These are phyloP conservation scores for Neogale vison DNA, from an alignment of 2,113 vertebrate species.

Conservation along the genomic window DNA sequence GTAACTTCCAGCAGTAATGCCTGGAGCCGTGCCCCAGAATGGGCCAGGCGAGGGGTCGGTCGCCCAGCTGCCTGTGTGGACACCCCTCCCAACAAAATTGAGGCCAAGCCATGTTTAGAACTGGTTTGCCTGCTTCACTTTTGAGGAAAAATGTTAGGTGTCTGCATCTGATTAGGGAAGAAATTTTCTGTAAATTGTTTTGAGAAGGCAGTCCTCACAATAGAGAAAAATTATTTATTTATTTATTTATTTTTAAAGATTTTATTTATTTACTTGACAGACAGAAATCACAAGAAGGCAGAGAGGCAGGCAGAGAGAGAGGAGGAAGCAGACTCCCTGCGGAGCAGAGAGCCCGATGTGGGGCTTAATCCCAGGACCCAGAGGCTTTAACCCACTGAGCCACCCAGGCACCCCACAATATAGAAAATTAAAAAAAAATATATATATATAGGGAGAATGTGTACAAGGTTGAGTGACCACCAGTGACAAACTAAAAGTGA, in stretches of 20 bases:
- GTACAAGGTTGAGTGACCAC: background rate
- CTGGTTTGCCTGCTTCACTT: background rate
- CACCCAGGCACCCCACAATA: background rate
- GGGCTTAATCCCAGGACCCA: too few species aligned
- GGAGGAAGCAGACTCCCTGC: too few species aligned
- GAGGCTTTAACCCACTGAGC: too few species aligned
- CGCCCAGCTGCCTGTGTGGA: background rate
- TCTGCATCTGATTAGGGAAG: background rate
- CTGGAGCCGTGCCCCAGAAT: background rate
- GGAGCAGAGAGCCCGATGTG: too few species aligned
- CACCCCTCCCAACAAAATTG: background rate
- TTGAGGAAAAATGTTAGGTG: background rate
- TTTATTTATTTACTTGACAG: too few species aligned
- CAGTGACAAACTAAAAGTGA: too few species aligned
- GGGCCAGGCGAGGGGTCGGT: too few species aligned
- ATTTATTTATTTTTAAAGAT: too few species aligned
- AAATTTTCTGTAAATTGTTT: slow-evolving; percentile 3
- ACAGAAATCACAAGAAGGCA: too few species aligned
- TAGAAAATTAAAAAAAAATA: background rate
- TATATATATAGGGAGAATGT: background rate
- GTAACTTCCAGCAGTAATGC: background rate
- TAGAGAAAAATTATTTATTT: background rate
- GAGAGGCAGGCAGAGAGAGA: too few species aligned
- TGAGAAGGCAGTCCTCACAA: background rate
- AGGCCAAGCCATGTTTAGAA: background rate